A percentile compares a stretch with the other conserved stretches of the same genome.
Conservation (phyloP, 92 coral and sea anemone species). For the Porites divaricata region DNA sequence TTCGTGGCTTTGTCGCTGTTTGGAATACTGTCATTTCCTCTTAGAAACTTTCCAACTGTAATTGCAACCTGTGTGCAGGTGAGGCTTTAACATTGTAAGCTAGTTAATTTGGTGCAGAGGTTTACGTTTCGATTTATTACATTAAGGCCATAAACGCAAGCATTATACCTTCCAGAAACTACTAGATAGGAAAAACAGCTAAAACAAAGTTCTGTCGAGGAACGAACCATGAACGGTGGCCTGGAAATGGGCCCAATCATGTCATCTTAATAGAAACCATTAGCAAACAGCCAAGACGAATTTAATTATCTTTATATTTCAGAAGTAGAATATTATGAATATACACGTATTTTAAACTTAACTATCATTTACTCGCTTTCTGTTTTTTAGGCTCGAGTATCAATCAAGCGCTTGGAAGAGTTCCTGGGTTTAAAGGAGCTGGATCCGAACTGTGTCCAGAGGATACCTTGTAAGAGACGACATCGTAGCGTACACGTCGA, state of each 20-base stretch:
- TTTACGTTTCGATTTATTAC: too few species aligned
- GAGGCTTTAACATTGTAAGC: background rate
- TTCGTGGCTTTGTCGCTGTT: constrained; percentile 96
- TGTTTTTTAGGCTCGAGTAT: constrained; percentile 62
- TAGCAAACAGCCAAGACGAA: too few species aligned
- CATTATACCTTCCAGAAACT: too few species aligned
- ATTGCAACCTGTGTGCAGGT: constrained; percentile 81
- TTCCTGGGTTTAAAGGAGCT: constrained; percentile 67
- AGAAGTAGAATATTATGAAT: too few species aligned
- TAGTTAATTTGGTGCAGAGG: too few species aligned
- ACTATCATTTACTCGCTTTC: background rate
- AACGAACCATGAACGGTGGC: too few species aligned
- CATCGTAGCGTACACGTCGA: too few species aligned
- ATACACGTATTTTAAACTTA: background rate
- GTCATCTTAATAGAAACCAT: too few species aligned
- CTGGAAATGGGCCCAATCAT: too few species aligned
- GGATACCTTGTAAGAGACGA: constrained; percentile 27
- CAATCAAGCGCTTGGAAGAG: constrained; percentile 66
- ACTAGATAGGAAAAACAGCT: too few species aligned
- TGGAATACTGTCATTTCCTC: constrained; percentile 85
- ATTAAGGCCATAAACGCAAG: background rate
- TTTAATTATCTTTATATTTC: too few species aligned
- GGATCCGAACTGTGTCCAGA: constrained; percentile 55
- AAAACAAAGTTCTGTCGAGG: too few species aligned
- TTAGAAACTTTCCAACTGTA: constrained; percentile 67